A percentile compares a stretch with the other conserved stretches of the same genome.
These are phyloP conservation scores for Melipona bicolor DNA, from an alignment of 2,888 invertebrate genomes.

Conservation along the genomic window DNA sequence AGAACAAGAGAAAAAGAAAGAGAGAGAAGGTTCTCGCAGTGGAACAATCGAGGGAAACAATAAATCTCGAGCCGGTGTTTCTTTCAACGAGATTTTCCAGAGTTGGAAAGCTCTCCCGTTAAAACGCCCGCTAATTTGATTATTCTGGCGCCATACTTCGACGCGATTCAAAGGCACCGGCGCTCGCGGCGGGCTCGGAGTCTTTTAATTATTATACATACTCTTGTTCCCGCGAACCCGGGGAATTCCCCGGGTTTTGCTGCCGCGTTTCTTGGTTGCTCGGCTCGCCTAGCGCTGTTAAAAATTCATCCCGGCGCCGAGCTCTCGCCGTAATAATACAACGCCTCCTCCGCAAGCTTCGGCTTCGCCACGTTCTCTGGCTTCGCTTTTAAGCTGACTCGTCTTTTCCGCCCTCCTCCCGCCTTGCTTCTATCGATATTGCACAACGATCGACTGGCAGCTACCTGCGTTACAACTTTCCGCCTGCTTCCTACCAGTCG, in stretches of 20 bases:
- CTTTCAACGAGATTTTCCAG: slow-evolving; percentile 24
- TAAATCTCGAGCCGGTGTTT: slow-evolving; percentile 11
- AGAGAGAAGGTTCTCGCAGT: neutral
- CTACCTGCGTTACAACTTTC: neutral
- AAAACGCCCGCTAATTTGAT: slow-evolving; percentile 35
- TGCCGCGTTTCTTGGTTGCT: slow-evolving; percentile 31
- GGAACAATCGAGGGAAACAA: slow-evolving; percentile 38
- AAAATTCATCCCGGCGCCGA: slow-evolving; percentile 74
- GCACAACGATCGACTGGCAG: slow-evolving; percentile 37
- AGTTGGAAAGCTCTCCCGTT: slow-evolving; percentile 11
- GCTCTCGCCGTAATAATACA: slow-evolving; percentile 70
- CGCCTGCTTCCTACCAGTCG: neutral
- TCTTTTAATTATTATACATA: slow-evolving; percentile 56
- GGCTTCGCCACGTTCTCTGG: neutral
- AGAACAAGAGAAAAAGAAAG: neutral
- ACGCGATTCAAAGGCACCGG: slow-evolving; percentile 35
- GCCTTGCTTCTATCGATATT: slow-evolving; percentile 59
- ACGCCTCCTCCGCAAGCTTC: slow-evolving; percentile 35
- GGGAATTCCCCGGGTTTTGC: slow-evolving; percentile 36
- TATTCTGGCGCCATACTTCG: slow-evolving; percentile 27
- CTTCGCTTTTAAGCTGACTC: slow-evolving; percentile 6
- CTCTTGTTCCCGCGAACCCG: slow-evolving; percentile 35
- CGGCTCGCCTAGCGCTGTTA: slow-evolving; percentile 71
- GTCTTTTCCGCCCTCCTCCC: neutral
- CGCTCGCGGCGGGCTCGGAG: neutral